Base-by-base conservation (phyloP, 1,140 invertebrate species). In the Neocloeon triangulifer region DNA sequence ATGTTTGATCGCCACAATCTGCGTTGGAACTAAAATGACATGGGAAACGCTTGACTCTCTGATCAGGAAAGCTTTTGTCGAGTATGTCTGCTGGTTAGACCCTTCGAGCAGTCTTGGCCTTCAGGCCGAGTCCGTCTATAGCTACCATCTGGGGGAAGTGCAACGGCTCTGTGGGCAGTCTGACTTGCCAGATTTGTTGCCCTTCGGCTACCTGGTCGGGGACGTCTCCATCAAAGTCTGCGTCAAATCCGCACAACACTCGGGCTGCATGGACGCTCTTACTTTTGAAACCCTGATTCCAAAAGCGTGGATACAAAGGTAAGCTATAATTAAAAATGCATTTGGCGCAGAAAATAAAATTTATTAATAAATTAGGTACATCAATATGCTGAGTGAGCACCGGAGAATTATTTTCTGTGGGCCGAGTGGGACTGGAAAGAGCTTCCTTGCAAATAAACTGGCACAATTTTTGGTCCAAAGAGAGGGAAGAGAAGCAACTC, bases 201-300 rank as follows among this genome's bases (percentile, higher is more conserved):
- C 88, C 7, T 89, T 81, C 43, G 89, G 86, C 14, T 96, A 94
- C 43, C 66, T 92, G 10, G 73, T 92, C 10, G 86, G 86, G 10
- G 80, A 85, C 41, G 62, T 51, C 39, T 59, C 58, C 19, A 61
- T 50, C 37, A 52, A 58, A 38, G 62, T 66, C 34, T 46, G 53
- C 33, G 47, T 73, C 17, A 65, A 62, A 51, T 66, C 62, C 26
- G 85, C 86, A 39, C 68, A 79, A 33, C 82, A 91, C 40, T 63
- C 79, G 36, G 74, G 75, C 47, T 78, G 78, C 40, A 75, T 96
- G 17, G 92, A 94, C 38, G 81, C 84, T 37, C 57, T 97, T 30
- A 82, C 85, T 0, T 91, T 97, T 49, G 88, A 97, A 50, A 92
- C 85, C 14, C 61, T 97, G 23, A 94, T 96, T 51, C 91, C 92